Percentiles rank a stretch among this genome's conserved stretches.
These are phyloP conservation scores for Dusona sp. DNA, from an alignment of 2,888 invertebrate species.

Conservation along the genomic window DNA sequence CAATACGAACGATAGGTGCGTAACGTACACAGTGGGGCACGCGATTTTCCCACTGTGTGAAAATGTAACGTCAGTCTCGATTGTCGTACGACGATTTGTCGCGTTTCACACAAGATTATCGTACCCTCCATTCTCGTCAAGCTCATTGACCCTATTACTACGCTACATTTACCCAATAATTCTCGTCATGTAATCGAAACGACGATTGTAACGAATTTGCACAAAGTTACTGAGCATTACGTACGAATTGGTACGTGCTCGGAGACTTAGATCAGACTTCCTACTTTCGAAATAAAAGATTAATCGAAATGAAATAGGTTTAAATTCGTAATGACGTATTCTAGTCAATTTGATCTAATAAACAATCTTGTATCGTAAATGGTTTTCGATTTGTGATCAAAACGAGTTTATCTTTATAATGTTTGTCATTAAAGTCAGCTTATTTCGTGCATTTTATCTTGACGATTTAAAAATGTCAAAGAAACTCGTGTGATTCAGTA, in stretches of 20 bases:
- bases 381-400: background rate
- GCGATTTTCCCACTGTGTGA: slow-evolving; percentile 11
- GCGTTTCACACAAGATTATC: background rate
- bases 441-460: too few species aligned
- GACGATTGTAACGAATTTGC: slow-evolving; percentile 15
- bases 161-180: background rate
- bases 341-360: background rate
- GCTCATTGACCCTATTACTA: slow-evolving; percentile 27
- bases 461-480: background rate
- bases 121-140: background rate
- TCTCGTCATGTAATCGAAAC: slow-evolving; percentile 11
- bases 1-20: background rate
- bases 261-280: slow-evolving; percentile 12
- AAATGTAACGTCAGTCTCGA: background rate
- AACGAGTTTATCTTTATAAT: background rate
- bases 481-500: too few species aligned
- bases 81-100: slow-evolving; percentile 14
- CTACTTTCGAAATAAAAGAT: slow-evolving; percentile 16
- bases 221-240: slow-evolving; percentile 10
- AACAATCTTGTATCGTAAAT: background rate
- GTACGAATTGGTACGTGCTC: slow-evolving; percentile 1
- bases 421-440: background rate
- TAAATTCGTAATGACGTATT: background rate
- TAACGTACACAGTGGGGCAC: slow-evolving; percentile 9
- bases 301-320: background rate